These are phyloP conservation scores for Sinosuthora webbiana DNA, from an alignment of 2,113 vertebrate genomes.

Conservation along the genomic window DNA sequence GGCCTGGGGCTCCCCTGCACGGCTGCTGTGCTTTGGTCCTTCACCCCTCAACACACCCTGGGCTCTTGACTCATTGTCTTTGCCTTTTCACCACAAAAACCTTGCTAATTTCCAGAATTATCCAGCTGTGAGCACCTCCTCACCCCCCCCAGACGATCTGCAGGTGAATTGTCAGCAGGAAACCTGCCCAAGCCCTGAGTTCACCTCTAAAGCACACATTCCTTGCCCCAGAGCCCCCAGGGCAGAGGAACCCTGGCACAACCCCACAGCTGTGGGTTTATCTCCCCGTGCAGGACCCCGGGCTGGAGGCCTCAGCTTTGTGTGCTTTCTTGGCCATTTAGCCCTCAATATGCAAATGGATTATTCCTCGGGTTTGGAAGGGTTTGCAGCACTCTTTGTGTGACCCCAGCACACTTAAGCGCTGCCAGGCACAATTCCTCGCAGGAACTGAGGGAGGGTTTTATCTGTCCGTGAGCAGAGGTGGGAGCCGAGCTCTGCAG, in stretches of 20 bases:
- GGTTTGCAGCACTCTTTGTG: not conserved
- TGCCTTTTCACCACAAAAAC: not conserved
- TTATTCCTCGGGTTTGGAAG: not conserved
- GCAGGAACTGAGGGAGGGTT: not conserved
- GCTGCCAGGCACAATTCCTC: not conserved
- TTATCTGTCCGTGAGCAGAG: slow-evolving; percentile 2
- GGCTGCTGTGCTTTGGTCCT: not conserved
- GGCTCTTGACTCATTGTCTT: not conserved
- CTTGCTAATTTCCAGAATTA: accelerated
- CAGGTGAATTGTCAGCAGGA: not conserved
- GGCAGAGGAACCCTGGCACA: not conserved
- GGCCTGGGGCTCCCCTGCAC: too few species aligned
- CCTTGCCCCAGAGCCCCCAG: accelerated
- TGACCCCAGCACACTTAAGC: not conserved
- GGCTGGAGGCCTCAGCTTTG: not conserved
- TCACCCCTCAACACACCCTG: not conserved
- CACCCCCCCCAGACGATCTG: not conserved
- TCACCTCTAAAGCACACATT: not conserved
- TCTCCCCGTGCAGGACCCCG: not conserved
- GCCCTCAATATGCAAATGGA: not conserved
- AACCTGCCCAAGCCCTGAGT: accelerated
- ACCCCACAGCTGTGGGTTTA: accelerated
- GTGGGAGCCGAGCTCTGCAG: not conserved
- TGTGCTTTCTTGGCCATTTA: not conserved
- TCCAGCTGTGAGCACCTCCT: not conserved